Conservation (phyloP, 2,797 vertebrate species). For the Eleutherodactylus coqui region DNA sequence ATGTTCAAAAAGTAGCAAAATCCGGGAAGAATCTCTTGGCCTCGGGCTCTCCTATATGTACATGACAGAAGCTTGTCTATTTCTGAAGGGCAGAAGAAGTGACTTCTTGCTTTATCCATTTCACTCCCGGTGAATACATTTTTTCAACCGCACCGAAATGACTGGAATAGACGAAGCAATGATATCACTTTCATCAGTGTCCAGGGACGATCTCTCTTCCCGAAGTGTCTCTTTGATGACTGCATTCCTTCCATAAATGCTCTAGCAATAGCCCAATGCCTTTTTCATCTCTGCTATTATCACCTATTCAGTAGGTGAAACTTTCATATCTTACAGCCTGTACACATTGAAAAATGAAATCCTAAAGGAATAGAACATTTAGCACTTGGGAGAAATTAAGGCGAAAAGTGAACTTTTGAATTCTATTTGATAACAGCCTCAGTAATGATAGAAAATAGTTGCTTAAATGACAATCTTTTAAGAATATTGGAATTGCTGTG, state of each 20-base stretch:
- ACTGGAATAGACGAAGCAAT: constrained; percentile 72
- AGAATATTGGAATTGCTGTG: background rate
- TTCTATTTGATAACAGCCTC: background rate
- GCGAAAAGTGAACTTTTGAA: background rate
- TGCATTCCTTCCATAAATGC: constrained; percentile 61
- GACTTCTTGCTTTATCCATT: constrained; percentile 71
- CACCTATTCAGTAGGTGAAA: constrained; percentile 41
- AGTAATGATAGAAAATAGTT: background rate
- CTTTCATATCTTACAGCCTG: constrained; percentile 15
- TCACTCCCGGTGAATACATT: constrained; percentile 77
- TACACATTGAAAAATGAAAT: constrained; percentile 17
- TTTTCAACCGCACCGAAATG: constrained; percentile 75
- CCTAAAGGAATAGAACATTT: constrained; percentile 4
- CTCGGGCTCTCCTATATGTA: background rate
- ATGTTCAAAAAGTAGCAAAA: background rate
- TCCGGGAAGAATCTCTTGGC: background rate
- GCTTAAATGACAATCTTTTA: background rate
- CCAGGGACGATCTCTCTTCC: constrained; percentile 74
- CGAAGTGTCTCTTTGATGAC: constrained; percentile 74
- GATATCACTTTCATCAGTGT: constrained; percentile 75
- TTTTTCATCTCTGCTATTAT: constrained; percentile 58
- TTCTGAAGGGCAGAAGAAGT: constrained; percentile 20
- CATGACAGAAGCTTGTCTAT: background rate
- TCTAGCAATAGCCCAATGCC: constrained; percentile 57
- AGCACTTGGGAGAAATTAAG: background rate